Evolutionary conservation across 1,140 invertebrate species (phyloP).

Genomic region (Stenopsyche tienmushanensis): DNA sequence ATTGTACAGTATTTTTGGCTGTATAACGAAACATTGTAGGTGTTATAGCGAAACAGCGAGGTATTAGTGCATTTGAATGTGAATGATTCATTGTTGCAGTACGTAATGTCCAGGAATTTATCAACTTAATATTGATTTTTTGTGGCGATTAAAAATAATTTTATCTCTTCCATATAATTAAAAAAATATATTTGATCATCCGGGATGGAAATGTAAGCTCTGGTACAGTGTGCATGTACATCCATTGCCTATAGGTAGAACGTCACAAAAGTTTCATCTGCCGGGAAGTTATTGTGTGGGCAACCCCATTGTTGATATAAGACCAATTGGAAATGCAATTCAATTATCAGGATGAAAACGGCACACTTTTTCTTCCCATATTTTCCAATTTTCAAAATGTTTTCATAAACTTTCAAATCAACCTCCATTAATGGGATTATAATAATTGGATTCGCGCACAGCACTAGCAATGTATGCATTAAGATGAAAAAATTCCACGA

Average conservation of each 20-base stretch:
- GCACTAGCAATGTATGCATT: background rate
- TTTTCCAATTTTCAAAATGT: conserved; percentile 2
- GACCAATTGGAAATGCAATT: conserved; percentile 38
- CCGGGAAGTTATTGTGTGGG: conserved; percentile 30
- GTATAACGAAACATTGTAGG: too few relatives aligned
- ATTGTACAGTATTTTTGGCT: too few relatives aligned
- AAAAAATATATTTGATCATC: too few relatives aligned
- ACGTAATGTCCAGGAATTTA: too few relatives aligned
- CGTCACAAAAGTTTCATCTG: conserved; percentile 32
- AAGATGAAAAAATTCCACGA: background rate
- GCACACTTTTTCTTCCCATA: conserved; percentile 1
- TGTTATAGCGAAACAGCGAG: too few relatives aligned
- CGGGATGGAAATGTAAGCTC: too few relatives aligned
- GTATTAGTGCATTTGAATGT: too few relatives aligned
- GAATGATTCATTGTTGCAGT: too few relatives aligned
- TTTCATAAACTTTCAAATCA: background rate
- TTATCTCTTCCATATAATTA: too few relatives aligned
- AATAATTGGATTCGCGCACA: background rate
- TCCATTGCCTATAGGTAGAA: background rate
- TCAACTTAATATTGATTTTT: too few relatives aligned
- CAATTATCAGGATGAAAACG: conserved; percentile 34
- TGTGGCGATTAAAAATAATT: too few relatives aligned
- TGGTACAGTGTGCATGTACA: background rate
- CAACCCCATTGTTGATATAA: conserved; percentile 29
- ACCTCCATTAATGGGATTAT: background rate